phyloP scores from a whole-genome alignment of 64 coral and sea anemone species.

The Pocillopora damicornis region DNA sequence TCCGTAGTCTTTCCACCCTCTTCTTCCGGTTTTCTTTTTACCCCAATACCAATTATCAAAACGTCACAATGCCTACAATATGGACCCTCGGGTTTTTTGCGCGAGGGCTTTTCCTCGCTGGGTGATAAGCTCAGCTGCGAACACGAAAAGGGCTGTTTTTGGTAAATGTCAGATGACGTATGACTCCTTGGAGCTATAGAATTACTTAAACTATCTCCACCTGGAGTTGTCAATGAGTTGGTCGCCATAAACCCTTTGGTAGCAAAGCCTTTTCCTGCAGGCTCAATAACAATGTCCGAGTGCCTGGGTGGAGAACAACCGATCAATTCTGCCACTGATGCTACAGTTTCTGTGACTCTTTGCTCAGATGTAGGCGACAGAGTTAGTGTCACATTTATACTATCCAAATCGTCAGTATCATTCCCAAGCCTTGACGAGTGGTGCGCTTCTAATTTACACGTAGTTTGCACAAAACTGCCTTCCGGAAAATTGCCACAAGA shows the following conservation, averaged over 20 bases:
- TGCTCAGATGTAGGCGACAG: constrained; percentile 90
- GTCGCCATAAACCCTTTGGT: neutral
- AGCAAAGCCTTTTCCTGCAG: constrained; percentile 53
- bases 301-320: constrained; percentile 88
- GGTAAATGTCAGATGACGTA: constrained; percentile 35
- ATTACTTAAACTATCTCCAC: neutral
- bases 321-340: constrained; percentile 85
- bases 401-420: constrained; percentile 77
- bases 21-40: constrained; percentile 55
- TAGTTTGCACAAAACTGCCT: constrained; percentile 39
- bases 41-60: constrained; percentile 94
- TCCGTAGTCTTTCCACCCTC: neutral
- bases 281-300: constrained; percentile 91
- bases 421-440: constrained; percentile 31
- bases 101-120: constrained; percentile 31
- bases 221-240: neutral
- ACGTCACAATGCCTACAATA: constrained; percentile 98
- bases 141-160: constrained; percentile 56
- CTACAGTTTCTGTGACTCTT: constrained; percentile 88
- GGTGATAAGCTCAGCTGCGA: constrained; percentile 57
- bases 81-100: constrained; percentile 70
- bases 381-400: constrained; percentile 92
- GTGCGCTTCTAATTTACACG: constrained; percentile 8
- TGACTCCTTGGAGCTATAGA: constrained; percentile 30
- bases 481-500: neutral